Evolutionary conservation across 2,888 invertebrate genomes (phyloP).

Genomic region (Limenitis camilla): DNA sequence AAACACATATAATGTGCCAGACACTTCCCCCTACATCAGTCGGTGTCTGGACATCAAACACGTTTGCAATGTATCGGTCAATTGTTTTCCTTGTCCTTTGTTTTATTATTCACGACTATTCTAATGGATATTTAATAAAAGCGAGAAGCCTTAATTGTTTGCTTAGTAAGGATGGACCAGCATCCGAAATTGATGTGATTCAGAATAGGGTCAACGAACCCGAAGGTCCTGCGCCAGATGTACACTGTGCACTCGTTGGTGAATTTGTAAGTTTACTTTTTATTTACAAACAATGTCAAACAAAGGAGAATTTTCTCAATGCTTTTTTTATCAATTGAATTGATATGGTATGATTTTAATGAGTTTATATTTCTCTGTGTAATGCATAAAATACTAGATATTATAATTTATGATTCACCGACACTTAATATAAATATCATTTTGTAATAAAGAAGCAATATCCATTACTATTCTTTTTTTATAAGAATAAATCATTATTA

Average conservation of each 20-base stretch:
- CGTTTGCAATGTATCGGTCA: slow-evolving; percentile 33
- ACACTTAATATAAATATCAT: no score
- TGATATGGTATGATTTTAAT: no score
- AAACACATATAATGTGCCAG: slow-evolving; percentile 17
- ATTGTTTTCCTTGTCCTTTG: slow-evolving; percentile 26
- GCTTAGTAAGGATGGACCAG: slow-evolving; percentile 24
- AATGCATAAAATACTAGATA: no score
- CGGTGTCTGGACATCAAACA: slow-evolving; percentile 18
- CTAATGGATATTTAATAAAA: slow-evolving; percentile 36
- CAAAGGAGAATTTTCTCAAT: no score
- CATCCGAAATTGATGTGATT: slow-evolving; percentile 24
- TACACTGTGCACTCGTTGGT: slow-evolving; percentile 45
- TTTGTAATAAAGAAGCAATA: no score
- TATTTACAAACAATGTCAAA: neutral
- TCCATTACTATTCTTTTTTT: no score
- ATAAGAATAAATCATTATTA: no score
- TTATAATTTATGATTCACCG: no score
- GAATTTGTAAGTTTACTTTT: slow-evolving; percentile 46
- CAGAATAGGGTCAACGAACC: slow-evolving; percentile 23
- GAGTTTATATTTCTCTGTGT: no score
- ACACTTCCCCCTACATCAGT: slow-evolving; percentile 23
- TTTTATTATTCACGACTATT: slow-evolving; percentile 29
- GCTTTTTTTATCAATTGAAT: neutral
- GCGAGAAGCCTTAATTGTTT: slow-evolving; percentile 21
- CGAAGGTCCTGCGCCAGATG: slow-evolving; percentile 11